Evolutionary conservation across 2,113 vertebrate species (phyloP).

Genomic region (Cyanoliseus patagonus): DNA sequence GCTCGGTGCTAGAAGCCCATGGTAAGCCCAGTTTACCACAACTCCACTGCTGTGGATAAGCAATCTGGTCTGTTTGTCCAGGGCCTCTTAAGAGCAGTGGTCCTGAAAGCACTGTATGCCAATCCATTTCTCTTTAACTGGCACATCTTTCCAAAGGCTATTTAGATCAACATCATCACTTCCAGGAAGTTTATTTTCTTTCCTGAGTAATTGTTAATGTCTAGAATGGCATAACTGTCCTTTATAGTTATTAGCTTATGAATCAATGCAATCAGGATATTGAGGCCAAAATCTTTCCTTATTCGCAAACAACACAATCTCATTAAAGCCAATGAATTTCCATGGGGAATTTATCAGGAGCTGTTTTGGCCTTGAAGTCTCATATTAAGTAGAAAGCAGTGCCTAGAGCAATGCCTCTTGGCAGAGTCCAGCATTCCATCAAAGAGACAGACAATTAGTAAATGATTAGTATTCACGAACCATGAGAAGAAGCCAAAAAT

Average conservation of each 20-base stretch:
- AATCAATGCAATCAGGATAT: slow-evolving; percentile 30
- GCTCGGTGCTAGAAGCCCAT: background rate
- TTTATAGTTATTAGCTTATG: background rate
- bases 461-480: slow-evolving; percentile 33
- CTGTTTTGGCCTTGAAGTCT: background rate
- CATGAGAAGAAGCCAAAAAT: slow-evolving; percentile 3
- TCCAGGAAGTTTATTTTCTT: slow-evolving; percentile 32
- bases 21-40: background rate
- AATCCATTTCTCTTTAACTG: background rate
- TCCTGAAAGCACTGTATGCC: background rate
- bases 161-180: background rate
- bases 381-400: slow-evolving; percentile 9
- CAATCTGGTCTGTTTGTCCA: background rate
- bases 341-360: background rate
- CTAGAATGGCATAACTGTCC: background rate
- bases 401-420: slow-evolving; percentile 36
- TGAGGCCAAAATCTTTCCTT: background rate
- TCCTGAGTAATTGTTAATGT: background rate
- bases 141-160: background rate
- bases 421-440: slow-evolving; percentile 4
- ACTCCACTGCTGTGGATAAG: background rate
- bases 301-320: background rate
- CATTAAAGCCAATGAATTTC: slow-evolving; percentile 15
- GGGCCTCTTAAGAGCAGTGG: fast-evolving
- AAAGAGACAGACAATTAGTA: slow-evolving; percentile 26